A percentile compares a stretch with the other conserved stretches of the same genome.
phyloP scores from a whole-genome alignment of 2,797 vertebrate species.

The Poecilia picta region DNA sequence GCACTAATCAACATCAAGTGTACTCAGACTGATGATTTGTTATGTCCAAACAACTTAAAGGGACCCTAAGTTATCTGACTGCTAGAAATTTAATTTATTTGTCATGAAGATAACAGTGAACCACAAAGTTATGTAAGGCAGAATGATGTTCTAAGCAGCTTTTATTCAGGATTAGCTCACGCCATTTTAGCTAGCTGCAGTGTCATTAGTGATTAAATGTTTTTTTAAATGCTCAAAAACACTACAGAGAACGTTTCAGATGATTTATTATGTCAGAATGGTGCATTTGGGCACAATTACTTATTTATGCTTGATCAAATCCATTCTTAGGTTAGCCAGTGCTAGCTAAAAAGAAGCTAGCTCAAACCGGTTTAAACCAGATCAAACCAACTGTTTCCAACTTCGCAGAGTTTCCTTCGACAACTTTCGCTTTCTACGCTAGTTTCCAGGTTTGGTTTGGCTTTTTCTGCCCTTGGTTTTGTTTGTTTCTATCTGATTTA shows the following conservation, averaged over 20 bases:
- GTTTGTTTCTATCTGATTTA: not conserved
- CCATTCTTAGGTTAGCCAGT: not conserved
- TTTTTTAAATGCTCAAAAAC: not conserved
- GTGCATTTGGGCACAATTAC: not conserved
- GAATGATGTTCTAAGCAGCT: not conserved
- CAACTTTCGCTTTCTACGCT: not conserved
- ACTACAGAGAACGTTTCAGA: not conserved
- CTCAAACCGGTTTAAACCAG: not conserved
- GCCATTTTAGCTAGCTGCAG: not conserved
- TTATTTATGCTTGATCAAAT: not conserved
- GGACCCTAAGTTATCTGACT: conserved; percentile 31
- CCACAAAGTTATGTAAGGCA: not conserved
- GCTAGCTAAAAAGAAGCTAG: not conserved
- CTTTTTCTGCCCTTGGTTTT: not conserved
- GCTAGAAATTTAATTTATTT: not conserved
- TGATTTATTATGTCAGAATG: not conserved
- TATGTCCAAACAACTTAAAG: conserved; percentile 51
- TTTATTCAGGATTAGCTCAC: not conserved
- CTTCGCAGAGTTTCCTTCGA: not conserved
- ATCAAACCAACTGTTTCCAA: not conserved
- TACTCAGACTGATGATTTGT: conserved; percentile 32
- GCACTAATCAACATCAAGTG: conserved; percentile 33
- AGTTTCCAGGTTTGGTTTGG: not conserved
- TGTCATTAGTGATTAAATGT: not conserved
- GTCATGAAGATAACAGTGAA: not conserved